A percentile compares a stretch with the other conserved stretches of the same genome.
These are phyloP conservation scores for Halocynthia aurantium DNA, from an alignment of 23 tunicate genomes.

Conservation along the genomic window DNA sequence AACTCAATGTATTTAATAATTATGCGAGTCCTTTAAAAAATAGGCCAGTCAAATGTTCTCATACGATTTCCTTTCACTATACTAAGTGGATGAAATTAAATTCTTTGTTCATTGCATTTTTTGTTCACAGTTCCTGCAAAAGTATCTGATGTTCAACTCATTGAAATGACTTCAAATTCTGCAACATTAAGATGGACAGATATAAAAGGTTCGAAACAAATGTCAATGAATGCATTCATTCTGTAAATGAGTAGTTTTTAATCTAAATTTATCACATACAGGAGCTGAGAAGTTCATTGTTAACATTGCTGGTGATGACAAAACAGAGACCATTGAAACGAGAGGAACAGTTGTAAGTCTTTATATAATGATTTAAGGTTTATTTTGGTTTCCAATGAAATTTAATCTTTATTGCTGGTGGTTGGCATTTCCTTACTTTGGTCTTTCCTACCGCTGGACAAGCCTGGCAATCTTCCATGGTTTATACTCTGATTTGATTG, in stretches of 20 bases:
- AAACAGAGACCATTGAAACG: background rate
- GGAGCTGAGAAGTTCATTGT: constrained; percentile 24
- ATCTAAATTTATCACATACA: background rate
- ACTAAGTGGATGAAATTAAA: too few relatives aligned
- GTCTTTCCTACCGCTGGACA: too few relatives aligned
- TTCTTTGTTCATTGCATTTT: background rate
- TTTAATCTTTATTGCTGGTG: too few relatives aligned
- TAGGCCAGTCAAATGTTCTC: too few relatives aligned
- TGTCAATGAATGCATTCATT: background rate
- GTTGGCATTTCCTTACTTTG: too few relatives aligned
- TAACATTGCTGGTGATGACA: constrained; percentile 8
- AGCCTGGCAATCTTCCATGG: too few relatives aligned
- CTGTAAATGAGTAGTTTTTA: constrained; percentile 2
- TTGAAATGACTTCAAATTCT: constrained; percentile 27
- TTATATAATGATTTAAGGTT: too few relatives aligned
- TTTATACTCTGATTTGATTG: too few relatives aligned
- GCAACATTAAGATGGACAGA: constrained; percentile 34
- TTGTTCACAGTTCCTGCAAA: constrained; percentile 35
- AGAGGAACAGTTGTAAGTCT: constrained; percentile 17
- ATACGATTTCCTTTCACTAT: too few relatives aligned
- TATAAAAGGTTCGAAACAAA: constrained; percentile 13
- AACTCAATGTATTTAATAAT: too few relatives aligned
- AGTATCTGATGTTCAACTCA: constrained; percentile 12
- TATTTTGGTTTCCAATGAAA: too few relatives aligned
- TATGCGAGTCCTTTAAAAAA: too few relatives aligned